These are phyloP conservation scores for Mustelus asterias DNA, from an alignment of 2,113 vertebrate species.

Conservation along the genomic window DNA sequence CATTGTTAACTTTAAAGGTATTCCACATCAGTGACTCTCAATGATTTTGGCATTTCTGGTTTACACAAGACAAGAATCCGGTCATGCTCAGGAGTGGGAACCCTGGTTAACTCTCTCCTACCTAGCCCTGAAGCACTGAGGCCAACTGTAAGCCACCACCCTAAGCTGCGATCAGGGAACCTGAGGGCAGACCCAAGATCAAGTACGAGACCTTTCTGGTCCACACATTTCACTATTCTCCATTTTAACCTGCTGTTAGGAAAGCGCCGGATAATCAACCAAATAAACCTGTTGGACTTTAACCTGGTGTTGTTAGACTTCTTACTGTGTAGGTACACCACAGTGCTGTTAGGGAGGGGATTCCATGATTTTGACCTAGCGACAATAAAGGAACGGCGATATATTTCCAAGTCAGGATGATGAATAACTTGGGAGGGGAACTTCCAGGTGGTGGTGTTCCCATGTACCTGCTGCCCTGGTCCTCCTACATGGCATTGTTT, in stretches of 20 bases:
- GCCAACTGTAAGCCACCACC: not conserved
- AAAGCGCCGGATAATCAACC: not conserved
- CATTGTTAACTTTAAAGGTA: too few relatives aligned
- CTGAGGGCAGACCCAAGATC: not conserved
- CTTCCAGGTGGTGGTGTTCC: too few relatives aligned
- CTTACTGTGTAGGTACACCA: too few relatives aligned
- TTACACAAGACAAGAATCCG: not conserved
- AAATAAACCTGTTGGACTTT: too few relatives aligned
- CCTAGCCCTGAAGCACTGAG: not conserved
- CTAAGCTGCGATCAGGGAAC: not conserved
- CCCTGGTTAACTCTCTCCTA: not conserved
- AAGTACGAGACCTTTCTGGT: not conserved
- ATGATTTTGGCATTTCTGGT: not conserved
- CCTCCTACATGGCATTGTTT: too few relatives aligned
- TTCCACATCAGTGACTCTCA: not conserved
- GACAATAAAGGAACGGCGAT: too few relatives aligned
- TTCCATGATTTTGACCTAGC: too few relatives aligned
- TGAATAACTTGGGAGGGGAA: too few relatives aligned
- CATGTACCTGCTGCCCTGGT: too few relatives aligned
- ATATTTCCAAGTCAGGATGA: too few relatives aligned
- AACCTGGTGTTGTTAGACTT: too few relatives aligned
- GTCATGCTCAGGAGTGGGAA: not conserved
- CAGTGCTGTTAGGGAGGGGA: too few relatives aligned
- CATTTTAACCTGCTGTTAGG: not conserved
- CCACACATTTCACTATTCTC: not conserved